These are phyloP conservation scores for Melanaphis sacchari DNA, from an alignment of 1,140 invertebrate species.

Conservation along the genomic window DNA sequence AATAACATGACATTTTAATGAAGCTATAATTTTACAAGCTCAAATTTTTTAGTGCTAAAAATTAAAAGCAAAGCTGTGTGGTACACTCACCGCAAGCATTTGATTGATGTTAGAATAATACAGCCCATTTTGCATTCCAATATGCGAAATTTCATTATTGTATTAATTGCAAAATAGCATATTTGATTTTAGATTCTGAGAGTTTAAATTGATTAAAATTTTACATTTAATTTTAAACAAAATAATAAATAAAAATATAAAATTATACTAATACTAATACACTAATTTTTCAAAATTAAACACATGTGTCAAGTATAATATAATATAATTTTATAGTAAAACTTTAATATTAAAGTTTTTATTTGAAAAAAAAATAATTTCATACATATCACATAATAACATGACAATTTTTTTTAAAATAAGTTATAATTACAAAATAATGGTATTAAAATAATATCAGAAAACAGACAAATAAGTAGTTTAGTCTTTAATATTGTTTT, in stretches of 20 bases:
- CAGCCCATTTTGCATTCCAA: conserved; percentile 31
- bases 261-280: neutral
- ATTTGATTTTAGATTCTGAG: neutral
- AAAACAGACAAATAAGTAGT: neutral
- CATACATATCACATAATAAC: neutral
- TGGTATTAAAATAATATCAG: neutral
- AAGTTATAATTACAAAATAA: neutral
- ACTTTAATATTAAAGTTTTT: too few relatives aligned
- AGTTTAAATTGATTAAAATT: neutral
- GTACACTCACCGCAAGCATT: conserved; percentile 46
- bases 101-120: conserved; percentile 31
- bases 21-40: conserved; percentile 48
- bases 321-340: neutral
- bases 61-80: conserved; percentile 58
- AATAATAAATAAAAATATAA: neutral
- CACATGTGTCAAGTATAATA: neutral
- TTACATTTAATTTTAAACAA: neutral
- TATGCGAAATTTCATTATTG: conserved; percentile 13
- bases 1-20: neutral
- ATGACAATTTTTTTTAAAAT: neutral
- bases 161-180: conserved; percentile 1
- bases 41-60: conserved; percentile 54
- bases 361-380: neutral
- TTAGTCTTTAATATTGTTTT: neutral
- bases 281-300: too few relatives aligned